These are phyloP conservation scores for Philaethria dido DNA, from an alignment of 2,888 invertebrate species.

Conservation along the genomic window DNA sequence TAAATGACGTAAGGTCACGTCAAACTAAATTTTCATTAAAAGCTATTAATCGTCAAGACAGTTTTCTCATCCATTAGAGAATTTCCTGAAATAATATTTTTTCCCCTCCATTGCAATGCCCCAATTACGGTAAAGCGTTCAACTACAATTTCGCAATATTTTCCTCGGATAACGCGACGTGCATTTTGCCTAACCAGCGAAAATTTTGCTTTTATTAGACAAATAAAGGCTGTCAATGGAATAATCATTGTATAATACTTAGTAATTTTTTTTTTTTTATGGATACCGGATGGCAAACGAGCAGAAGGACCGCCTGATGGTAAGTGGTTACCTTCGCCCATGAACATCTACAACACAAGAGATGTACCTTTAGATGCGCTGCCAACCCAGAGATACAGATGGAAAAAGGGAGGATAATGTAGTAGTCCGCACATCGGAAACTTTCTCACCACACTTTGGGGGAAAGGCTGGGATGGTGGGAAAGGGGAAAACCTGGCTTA, in stretches of 20 bases:
- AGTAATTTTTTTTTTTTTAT: not conserved
- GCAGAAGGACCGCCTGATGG: no score
- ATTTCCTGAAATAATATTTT: conserved; percentile 54
- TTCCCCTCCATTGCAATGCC: conserved; percentile 32
- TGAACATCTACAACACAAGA: no score
- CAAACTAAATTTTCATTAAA: conserved; percentile 9
- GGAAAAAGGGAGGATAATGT: no score
- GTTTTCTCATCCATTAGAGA: conserved; percentile 59
- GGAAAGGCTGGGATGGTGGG: no score
- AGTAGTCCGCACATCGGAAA: no score
- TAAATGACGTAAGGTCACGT: not conserved
- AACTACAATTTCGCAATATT: conserved; percentile 16
- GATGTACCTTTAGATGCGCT: no score
- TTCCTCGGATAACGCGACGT: not conserved
- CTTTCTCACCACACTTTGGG: no score
- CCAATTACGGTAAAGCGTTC: conserved; percentile 39
- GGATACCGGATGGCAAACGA: no score
- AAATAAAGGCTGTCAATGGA: not conserved
- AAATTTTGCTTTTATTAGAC: conserved; percentile 5
- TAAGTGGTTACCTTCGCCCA: no score
- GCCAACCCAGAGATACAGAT: no score
- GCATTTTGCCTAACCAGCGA: not conserved
- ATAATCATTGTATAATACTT: not conserved
- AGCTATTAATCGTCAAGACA: conserved; percentile 25
- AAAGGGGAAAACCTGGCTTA: no score